Evolutionary conservation across 2,797 vertebrate genomes (phyloP).

Genomic region (Hypotaenidia okinawae): DNA sequence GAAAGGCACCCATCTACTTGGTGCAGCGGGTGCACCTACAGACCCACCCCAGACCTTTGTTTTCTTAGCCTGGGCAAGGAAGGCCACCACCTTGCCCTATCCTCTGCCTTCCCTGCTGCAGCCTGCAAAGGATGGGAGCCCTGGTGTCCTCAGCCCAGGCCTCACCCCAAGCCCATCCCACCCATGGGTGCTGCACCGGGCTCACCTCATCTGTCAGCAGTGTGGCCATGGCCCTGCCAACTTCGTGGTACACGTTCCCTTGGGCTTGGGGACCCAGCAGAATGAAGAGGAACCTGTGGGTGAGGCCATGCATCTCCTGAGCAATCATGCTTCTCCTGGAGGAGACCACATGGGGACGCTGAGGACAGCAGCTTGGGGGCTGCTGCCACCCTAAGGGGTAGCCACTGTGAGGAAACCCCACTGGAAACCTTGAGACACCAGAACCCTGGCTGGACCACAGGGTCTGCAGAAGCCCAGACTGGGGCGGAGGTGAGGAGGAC

Average conservation of each 20-base stretch:
- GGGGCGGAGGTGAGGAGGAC: too few relatives aligned
- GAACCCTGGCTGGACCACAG: not conserved
- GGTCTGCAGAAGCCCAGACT: not conserved
- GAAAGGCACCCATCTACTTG: not conserved
- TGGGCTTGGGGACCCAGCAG: constrained; percentile 73
- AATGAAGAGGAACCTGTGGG: constrained; percentile 81
- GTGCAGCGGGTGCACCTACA: not conserved
- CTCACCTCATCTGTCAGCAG: constrained; percentile 80
- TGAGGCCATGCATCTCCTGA: not conserved
- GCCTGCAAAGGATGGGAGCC: not conserved
- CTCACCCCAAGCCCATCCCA: not conserved
- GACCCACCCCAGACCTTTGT: not conserved
- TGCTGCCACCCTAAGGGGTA: not conserved
- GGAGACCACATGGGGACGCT: fast-evolving
- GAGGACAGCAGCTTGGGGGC: not conserved
- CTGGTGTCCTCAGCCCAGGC: not conserved
- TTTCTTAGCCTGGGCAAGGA: not conserved
- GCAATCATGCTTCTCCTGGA: not conserved
- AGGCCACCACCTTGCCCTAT: not conserved
- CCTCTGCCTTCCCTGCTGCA: not conserved
- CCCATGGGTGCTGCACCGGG: not conserved
- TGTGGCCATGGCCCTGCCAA: constrained; percentile 79
- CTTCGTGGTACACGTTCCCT: constrained; percentile 72
- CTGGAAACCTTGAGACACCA: not conserved
- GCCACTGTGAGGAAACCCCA: not conserved